These are phyloP conservation scores for Carcharodon carcharias DNA, from an alignment of 2,797 vertebrate genomes.

Conservation along the genomic window DNA sequence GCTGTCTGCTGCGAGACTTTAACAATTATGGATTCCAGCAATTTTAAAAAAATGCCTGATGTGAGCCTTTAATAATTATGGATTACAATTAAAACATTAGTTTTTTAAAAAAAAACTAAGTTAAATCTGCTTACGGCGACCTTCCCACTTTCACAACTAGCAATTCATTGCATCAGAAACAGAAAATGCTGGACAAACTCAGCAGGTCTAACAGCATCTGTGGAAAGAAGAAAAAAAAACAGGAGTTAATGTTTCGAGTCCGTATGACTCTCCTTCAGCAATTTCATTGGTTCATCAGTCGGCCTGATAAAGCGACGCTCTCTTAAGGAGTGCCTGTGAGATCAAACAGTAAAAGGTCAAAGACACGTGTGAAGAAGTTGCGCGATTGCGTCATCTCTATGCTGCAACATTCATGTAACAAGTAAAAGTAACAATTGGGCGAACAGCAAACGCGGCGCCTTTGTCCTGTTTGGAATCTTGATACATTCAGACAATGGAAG, in stretches of 20 bases:
- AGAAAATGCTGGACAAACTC: too few relatives aligned
- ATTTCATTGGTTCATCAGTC: neutral
- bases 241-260: too few relatives aligned
- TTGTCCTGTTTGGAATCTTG: neutral
- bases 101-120: neutral
- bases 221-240: too few relatives aligned
- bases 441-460: neutral
- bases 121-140: neutral
- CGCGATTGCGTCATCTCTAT: neutral
- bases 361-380: neutral
- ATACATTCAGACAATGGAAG: constrained; percentile 37
- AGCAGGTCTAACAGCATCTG: too few relatives aligned
- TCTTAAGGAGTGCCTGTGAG: neutral
- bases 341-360: neutral
- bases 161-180: neutral
- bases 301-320: neutral
- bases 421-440: neutral
- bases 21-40: too few relatives aligned
- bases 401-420: neutral
- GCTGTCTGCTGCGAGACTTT: too few relatives aligned
- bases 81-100: neutral
- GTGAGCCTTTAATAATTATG: neutral
- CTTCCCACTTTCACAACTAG: neutral
- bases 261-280: too few relatives aligned
- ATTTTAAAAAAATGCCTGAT: neutral